Evolutionary conservation across 2,888 invertebrate species (phyloP).

Genomic region (Microctonus brassicae): DNA sequence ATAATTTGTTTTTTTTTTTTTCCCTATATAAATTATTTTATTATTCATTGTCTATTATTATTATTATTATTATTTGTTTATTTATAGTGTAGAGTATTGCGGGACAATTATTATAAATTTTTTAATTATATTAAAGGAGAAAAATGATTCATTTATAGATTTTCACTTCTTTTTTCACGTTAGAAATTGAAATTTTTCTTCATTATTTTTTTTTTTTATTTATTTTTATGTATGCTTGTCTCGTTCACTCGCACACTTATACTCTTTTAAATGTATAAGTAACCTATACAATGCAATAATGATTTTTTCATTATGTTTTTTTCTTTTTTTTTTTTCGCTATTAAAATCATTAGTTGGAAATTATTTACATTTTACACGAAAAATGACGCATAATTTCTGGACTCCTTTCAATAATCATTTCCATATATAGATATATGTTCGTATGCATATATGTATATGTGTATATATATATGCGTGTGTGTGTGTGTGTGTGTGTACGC

Average conservation of each 20-base stretch:
- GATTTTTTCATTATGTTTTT: not conserved
- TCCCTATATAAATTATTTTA: constrained; percentile 23
- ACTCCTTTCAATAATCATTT: not conserved
- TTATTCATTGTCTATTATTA: constrained; percentile 35
- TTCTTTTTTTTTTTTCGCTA: constrained; percentile 4
- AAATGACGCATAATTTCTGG: not conserved
- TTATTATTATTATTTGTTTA: constrained; percentile 15
- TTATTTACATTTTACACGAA: constrained; percentile 46
- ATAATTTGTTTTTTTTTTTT: not conserved
- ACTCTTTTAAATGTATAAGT: constrained; percentile 36
- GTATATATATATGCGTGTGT: no score
- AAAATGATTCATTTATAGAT: constrained; percentile 5
- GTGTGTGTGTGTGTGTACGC: not conserved
- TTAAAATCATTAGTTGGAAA: constrained; percentile 18
- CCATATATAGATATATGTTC: not conserved
- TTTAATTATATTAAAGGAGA: constrained; percentile 27
- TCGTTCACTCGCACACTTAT: not conserved
- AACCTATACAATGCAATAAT: constrained; percentile 36
- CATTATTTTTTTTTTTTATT: not conserved
- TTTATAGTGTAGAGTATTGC: constrained; percentile 51
- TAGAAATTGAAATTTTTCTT: not conserved
- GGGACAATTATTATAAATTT: constrained; percentile 47
- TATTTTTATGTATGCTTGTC: constrained; percentile 8
- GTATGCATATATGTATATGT: not conserved
- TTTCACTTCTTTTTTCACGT: not conserved